Percentiles rank a stretch among this genome's conserved stretches.
phyloP scores from a whole-genome alignment of 2,113 vertebrate species.

The Percina caprodes region DNA sequence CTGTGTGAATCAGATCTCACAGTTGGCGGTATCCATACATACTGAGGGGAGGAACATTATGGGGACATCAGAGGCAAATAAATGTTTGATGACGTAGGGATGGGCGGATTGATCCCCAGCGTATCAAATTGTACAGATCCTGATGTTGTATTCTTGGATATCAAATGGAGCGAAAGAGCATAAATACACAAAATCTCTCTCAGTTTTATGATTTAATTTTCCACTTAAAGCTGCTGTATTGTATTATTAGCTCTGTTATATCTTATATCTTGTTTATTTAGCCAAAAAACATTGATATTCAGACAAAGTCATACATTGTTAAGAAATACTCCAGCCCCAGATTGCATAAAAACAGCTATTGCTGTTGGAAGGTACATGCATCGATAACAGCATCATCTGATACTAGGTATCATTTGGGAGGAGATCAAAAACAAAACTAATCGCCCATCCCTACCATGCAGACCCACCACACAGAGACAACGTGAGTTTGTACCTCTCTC shows the following conservation, averaged over 20 bases:
- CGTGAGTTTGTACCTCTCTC: conserved; percentile 77
- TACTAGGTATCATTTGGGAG: conserved; percentile 12
- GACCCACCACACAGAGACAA: conserved; percentile 56
- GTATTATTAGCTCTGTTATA: too few relatives aligned
- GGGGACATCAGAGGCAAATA: conserved; percentile 21
- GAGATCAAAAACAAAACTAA: conserved; percentile 18
- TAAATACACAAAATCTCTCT: not conserved
- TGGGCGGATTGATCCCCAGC: conserved; percentile 54
- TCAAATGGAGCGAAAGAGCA: conserved; percentile 16
- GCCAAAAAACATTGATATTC: conserved; percentile 1
- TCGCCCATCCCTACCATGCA: conserved; percentile 68
- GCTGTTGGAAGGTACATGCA: not conserved
- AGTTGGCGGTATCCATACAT: conserved; percentile 16
- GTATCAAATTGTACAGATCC: conserved; percentile 13
- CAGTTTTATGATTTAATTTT: not conserved
- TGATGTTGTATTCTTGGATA: conserved; percentile 15
- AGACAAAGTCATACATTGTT: conserved; percentile 7
- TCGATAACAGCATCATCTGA: conserved; percentile 13
- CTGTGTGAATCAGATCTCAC: conserved; percentile 2
- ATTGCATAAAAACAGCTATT: not conserved
- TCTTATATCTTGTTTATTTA: not conserved
- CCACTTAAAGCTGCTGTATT: not conserved
- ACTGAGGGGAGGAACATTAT: conserved; percentile 12
- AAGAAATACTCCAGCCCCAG: not conserved
- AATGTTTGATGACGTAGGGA: conserved; percentile 61